These are phyloP conservation scores for Calameuta filiformis DNA, from an alignment of 2,888 invertebrate species.

Conservation along the genomic window DNA sequence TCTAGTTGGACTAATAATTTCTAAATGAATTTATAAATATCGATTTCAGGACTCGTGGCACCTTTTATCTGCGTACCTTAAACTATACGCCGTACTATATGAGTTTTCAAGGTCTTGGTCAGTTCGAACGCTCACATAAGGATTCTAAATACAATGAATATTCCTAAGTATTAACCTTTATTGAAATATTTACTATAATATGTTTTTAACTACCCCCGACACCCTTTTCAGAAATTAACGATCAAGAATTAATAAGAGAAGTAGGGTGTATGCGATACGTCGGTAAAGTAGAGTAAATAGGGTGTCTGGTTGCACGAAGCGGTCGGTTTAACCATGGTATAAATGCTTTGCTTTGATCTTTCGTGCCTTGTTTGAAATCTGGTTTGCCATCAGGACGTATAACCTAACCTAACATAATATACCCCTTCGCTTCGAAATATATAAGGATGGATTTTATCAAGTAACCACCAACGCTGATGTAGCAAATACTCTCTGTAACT, in stretches of 20 bases:
- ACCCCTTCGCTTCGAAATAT: not conserved
- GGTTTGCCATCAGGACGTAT: not conserved
- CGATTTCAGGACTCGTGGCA: conserved; percentile 13
- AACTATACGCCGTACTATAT: conserved; percentile 20
- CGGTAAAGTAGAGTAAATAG: not conserved
- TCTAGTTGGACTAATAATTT: not conserved
- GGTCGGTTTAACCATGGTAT: not conserved
- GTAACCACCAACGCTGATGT: not conserved
- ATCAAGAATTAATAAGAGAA: not conserved
- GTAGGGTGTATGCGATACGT: not conserved
- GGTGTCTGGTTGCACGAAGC: not conserved
- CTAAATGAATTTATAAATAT: conserved; percentile 2
- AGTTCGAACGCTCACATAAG: not conserved
- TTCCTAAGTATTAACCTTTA: not conserved
- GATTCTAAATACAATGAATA: not conserved
- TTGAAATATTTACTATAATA: not conserved
- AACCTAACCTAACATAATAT: not conserved
- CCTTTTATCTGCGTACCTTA: conserved; percentile 19
- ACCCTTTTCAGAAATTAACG: not conserved
- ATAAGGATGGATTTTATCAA: not conserved
- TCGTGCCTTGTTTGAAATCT: not conserved
- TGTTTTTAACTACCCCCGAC: not conserved
- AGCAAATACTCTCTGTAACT: not conserved
- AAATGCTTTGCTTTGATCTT: not conserved
- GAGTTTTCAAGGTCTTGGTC: conserved; percentile 9